These are phyloP conservation scores for Drosophila neotestacea DNA, from an alignment of 2,888 invertebrate species.

Conservation along the genomic window DNA sequence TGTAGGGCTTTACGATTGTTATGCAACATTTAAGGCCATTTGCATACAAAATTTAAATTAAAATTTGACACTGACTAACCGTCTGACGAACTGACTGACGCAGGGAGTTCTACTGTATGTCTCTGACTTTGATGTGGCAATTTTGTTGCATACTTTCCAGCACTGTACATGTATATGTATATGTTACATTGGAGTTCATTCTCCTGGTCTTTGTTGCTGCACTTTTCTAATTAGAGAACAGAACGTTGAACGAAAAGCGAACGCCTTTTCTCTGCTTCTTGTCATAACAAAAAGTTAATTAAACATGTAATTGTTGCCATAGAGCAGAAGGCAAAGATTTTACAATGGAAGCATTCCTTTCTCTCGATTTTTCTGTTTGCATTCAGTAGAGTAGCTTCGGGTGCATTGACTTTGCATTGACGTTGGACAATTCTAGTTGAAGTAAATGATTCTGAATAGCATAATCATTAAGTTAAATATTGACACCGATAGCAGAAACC, in stretches of 20 bases:
- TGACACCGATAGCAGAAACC: background rate
- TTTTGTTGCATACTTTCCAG: conserved; percentile 38
- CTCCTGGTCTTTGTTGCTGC: conserved; percentile 17
- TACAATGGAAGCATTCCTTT: conserved; percentile 32
- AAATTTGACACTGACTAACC: conserved; percentile 62
- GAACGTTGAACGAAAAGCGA: conserved; percentile 3
- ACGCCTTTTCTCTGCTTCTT: conserved; percentile 32
- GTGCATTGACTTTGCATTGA: conserved; percentile 1
- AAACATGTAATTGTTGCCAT: conserved; percentile 75
- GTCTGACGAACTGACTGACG: conserved; percentile 15
- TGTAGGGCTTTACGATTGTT: conserved; percentile 42
- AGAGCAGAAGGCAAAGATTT: conserved; percentile 52
- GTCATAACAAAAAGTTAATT: conserved; percentile 78
- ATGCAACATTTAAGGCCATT: conserved; percentile 73
- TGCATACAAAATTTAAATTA: conserved; percentile 73
- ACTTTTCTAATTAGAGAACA: conserved; percentile 15
- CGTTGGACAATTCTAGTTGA: background rate
- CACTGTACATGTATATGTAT: background rate
- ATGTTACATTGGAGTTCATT: conserved; percentile 24
- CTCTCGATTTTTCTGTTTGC: conserved; percentile 1
- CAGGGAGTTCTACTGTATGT: background rate
- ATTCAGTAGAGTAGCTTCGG: conserved; percentile 12
- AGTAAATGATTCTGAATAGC: background rate
- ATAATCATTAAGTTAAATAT: background rate
- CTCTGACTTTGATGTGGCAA: conserved; percentile 37